phyloP scores from a whole-genome alignment of 2,888 invertebrate genomes.

The Hemithea aestivaria region DNA sequence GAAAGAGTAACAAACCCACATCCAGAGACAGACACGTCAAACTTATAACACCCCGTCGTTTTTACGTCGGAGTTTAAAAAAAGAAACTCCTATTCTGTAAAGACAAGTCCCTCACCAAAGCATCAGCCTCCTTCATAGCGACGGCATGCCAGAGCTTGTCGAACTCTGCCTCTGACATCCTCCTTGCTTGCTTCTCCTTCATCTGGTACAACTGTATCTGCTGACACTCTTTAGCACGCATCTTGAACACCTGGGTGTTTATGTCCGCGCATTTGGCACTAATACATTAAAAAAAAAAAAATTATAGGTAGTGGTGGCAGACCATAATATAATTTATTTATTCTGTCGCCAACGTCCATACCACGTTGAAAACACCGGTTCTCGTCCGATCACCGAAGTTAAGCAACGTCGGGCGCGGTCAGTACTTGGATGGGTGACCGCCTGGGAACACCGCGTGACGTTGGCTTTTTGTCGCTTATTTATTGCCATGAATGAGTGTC shows the following conservation, averaged over 20 bases:
- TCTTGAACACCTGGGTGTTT: conserved; percentile 52
- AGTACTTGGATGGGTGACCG: conserved; percentile 76
- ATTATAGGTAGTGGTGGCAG: too few species aligned
- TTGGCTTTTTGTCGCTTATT: too few species aligned
- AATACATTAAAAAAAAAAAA: too few species aligned
- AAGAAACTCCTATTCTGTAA: too few species aligned
- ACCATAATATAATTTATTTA: too few species aligned
- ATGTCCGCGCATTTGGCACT: conserved; percentile 69
- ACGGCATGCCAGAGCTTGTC: conserved; percentile 81
- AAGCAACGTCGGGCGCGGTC: conserved; percentile 73
- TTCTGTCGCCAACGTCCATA: conserved; percentile 52
- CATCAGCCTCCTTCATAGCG: conserved; percentile 77
- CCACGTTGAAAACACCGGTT: conserved; percentile 60
- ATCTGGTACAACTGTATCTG: conserved; percentile 80
- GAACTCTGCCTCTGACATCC: conserved; percentile 73
- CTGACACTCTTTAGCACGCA: conserved; percentile 72
- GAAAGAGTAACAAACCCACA: too few species aligned
- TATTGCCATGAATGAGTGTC: too few species aligned
- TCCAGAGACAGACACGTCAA: too few species aligned
- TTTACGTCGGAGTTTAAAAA: too few species aligned
- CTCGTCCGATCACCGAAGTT: conserved; percentile 76
- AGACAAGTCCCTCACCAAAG: conserved; percentile 45
- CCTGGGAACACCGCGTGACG: conserved; percentile 58
- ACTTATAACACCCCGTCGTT: too few species aligned
- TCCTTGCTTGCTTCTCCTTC: conserved; percentile 74